Evolutionary conservation across 2,888 invertebrate species (phyloP), one percentile per base, ranked within the genome.

Genomic region (Chaitophorus viminalis): DNA sequence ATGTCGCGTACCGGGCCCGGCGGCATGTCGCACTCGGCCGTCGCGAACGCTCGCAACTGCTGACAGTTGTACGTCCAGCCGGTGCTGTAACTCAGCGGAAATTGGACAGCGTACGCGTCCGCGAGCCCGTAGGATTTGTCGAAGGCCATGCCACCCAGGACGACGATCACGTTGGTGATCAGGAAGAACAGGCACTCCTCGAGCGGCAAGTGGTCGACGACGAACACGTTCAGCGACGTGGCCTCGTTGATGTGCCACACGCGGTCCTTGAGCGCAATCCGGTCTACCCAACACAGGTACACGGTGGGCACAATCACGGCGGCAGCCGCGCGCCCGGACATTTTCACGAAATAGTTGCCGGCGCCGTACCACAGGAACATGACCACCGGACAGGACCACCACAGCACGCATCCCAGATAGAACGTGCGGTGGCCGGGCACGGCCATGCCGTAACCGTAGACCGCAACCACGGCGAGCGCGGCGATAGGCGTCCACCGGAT

Each of bases 181-280:
- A 81, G 31, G 46, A 87, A 87, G n/a, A 87, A 87, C 39, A 87
- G 46, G 25, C 74, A 72, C 65, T 87, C 87, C 6, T 87, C 87
- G n/a, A 87, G 74, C 11, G 87, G 87, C 1, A 87, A 70, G 21
- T 81, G 33, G 18, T 81, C 87, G 9, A 18, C 74, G 21, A 81
- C 11, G 29, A 81, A 81, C n/a, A 79, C n/a, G 3, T 87, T 74
- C 29, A 87, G 65, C 25, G 79, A 74, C 9, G 87, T 87, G 6
- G 65, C 75, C n/a, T 87, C 87, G 65, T 87, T 87, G 4, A 87
- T 87, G n/a, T 87, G 81, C 87, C 87, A 87, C 11, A 87, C 87
- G 79, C 75, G 39, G 18, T 74, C 65, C 36, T 75, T 81, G 5
- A 87, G 74, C 0, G 87, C 87, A 65, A 87, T 87, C 11, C 46